Percentiles rank a stretch among this genome's conserved stretches.
phyloP scores from a whole-genome alignment of 2,113 vertebrate species.

The Halichoerus grypus region DNA sequence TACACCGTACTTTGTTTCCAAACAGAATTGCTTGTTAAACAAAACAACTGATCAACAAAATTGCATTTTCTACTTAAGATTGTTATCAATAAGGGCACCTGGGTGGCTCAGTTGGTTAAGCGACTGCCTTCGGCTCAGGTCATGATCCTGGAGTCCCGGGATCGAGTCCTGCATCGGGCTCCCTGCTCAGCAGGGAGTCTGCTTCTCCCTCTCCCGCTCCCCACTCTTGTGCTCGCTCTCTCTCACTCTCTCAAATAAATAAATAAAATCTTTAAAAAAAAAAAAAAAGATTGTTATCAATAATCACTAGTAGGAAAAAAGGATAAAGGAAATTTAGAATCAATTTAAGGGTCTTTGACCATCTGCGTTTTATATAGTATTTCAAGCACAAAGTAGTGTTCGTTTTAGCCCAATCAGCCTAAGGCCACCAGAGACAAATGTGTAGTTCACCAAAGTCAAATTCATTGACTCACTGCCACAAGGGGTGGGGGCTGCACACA shows the following conservation, averaged over 20 bases:
- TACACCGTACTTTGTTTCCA: not conserved
- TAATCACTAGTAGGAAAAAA: not conserved
- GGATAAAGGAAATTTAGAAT: not conserved
- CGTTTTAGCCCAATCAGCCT: not conserved
- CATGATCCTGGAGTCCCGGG: too few species aligned
- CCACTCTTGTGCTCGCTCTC: too few species aligned
- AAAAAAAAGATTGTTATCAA: not conserved
- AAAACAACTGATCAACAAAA: not conserved
- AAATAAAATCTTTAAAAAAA: too few species aligned
- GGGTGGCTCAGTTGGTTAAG: too few species aligned
- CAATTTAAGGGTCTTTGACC: not conserved
- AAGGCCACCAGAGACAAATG: not conserved
- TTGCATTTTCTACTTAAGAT: not conserved
- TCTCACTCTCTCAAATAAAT: too few species aligned
- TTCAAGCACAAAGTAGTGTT: not conserved
- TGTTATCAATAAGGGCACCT: not conserved
- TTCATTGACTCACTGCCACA: not conserved
- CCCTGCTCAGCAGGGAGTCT: too few species aligned
- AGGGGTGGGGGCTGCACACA: not conserved
- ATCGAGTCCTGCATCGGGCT: too few species aligned
- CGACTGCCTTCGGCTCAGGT: too few species aligned
- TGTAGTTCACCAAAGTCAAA: not conserved
- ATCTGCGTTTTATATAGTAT: not conserved
- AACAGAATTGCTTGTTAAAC: not conserved
- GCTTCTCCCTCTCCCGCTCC: too few species aligned